Percentiles rank a stretch among this genome's conserved stretches.
Evolutionary conservation across 2,113 vertebrate species (phyloP).

Genomic region (Hydropotes inermis): DNA sequence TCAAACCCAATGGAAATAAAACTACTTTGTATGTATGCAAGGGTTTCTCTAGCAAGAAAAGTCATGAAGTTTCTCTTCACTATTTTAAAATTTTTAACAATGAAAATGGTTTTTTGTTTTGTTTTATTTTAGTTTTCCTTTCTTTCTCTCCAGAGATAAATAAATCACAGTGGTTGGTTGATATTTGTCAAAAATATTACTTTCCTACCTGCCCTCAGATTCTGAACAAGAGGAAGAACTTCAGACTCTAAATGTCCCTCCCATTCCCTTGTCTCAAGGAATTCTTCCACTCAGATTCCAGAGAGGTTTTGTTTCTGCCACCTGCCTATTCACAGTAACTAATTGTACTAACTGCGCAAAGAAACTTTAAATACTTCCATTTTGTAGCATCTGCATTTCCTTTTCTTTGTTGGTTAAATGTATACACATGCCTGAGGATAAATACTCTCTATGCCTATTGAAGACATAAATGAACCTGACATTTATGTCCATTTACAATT

Average conservation of each 20-base stretch:
- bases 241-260: neutral
- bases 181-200: neutral
- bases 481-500: conserved; percentile 57
- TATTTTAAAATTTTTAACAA: neutral
- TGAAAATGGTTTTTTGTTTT: neutral
- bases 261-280: neutral
- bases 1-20: neutral
- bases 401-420: conserved; percentile 29
- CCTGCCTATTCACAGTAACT: neutral
- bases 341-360: neutral
- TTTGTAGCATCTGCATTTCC: neutral
- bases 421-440: neutral
- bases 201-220: neutral
- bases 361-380: neutral
- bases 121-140: neutral
- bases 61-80: neutral
- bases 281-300: neutral
- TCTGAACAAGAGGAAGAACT: neutral
- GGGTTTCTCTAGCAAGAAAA: neutral
- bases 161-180: neutral
- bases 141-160: neutral
- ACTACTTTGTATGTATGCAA: neutral
- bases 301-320: neutral
- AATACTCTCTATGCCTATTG: neutral
- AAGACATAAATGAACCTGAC: conserved; percentile 12